Conservation (phyloP, 2,888 invertebrate genomes). For the Nemapogon koenigi region DNA sequence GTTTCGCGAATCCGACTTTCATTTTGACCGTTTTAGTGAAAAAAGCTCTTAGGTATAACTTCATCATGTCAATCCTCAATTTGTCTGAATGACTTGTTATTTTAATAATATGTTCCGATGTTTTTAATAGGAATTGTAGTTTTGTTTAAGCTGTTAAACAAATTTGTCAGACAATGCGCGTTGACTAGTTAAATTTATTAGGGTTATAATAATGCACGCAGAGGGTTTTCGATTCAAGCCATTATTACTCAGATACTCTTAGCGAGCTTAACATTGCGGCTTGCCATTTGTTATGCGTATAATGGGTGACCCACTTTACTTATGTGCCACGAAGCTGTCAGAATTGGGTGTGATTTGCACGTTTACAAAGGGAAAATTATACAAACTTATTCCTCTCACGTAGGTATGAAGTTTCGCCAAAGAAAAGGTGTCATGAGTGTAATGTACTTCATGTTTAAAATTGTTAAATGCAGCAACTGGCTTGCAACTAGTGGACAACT, state of each 20-base stretch:
- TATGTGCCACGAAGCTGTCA: constrained; percentile 36
- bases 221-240: constrained; percentile 51
- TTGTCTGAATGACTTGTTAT: no score
- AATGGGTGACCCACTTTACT: constrained; percentile 58
- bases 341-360: constrained; percentile 44
- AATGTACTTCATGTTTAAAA: no score
- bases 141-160: constrained; percentile 16
- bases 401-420: no score
- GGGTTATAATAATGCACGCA: constrained; percentile 61
- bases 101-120: no score
- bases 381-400: constrained; percentile 3
- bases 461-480: no score
- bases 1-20: no score
- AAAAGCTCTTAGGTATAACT: no score
- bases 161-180: constrained; percentile 55
- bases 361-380: constrained; percentile 12
- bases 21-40: no score
- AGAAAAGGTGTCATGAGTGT: no score
- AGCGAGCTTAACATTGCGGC: constrained; percentile 28
- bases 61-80: no score
- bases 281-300: constrained; percentile 56
- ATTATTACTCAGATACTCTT: constrained; percentile 54
- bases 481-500: no score
- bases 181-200: constrained; percentile 60
- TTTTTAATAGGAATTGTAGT: no score